Evolutionary conservation across 1,140 invertebrate species (phyloP).

Genomic region (Drosophila parvula): DNA sequence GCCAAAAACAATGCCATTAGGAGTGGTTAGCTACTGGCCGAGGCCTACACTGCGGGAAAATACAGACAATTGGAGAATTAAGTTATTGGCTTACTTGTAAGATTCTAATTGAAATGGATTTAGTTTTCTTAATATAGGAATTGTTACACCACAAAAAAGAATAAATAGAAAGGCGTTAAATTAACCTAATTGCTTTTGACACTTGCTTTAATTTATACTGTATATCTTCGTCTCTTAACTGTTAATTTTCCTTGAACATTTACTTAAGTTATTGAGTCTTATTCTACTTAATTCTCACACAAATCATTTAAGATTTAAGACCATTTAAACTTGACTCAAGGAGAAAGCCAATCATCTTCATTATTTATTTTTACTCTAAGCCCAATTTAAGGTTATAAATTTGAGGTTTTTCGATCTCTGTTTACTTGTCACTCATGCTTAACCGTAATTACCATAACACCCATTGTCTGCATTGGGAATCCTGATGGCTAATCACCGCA

Average conservation of each 20-base stretch:
- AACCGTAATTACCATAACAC: slow-evolving; percentile 28
- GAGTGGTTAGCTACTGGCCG: slow-evolving; percentile 4
- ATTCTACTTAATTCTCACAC: background rate
- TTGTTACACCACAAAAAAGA: no score
- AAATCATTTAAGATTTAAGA: background rate
- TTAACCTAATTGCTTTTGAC: background rate
- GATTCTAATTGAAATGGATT: background rate
- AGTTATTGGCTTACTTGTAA: no score
- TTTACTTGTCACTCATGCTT: slow-evolving; percentile 13
- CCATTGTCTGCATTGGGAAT: slow-evolving; percentile 41
- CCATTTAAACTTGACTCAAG: background rate
- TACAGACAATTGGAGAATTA: background rate
- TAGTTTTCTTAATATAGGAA: no score
- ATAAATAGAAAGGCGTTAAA: background rate
- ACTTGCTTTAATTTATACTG: background rate
- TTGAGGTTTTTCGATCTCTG: background rate
- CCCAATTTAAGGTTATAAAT: background rate
- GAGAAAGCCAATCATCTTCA: no score
- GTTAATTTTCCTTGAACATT: background rate
- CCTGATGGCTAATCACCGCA: slow-evolving; percentile 38
- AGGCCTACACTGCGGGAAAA: background rate
- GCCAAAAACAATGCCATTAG: slow-evolving; percentile 5
- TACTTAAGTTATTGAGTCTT: background rate
- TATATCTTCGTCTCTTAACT: background rate
- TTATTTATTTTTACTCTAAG: background rate